These are phyloP conservation scores for Parascotia fuliginaria DNA, from an alignment of 2,888 invertebrate species.

Conservation along the genomic window DNA sequence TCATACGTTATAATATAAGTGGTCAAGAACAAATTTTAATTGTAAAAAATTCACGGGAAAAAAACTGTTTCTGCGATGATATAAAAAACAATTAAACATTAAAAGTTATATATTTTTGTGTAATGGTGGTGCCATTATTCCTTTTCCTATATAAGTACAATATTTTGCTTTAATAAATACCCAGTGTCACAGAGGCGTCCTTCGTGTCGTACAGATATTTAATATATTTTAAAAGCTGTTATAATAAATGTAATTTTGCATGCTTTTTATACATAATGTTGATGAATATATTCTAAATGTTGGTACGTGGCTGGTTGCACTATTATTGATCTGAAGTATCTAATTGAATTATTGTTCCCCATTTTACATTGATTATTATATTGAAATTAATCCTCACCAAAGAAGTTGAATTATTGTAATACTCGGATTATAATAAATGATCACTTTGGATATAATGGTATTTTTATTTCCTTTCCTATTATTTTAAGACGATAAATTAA, in stretches of 20 bases:
- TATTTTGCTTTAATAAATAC: neutral
- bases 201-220: neutral
- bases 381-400: slow-evolving; percentile 76
- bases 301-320: slow-evolving; percentile 29
- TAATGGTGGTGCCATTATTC: no score
- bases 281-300: slow-evolving; percentile 21
- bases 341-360: slow-evolving; percentile 36
- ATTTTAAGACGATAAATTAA: no score
- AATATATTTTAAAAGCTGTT: slow-evolving; percentile 31
- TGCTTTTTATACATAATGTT: slow-evolving; percentile 30
- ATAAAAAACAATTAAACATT: no score
- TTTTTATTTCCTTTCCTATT: slow-evolving; percentile 38
- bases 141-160: neutral
- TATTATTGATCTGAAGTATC: slow-evolving; percentile 55
- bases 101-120: no score
- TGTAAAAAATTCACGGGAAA: no score
- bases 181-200: neutral
- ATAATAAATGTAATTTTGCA: slow-evolving; percentile 4
- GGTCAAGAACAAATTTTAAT: no score
- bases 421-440: slow-evolving; percentile 76
- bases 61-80: no score
- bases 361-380: slow-evolving; percentile 52
- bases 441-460: slow-evolving; percentile 66
- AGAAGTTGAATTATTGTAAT: slow-evolving; percentile 80
- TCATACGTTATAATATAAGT: no score